Base-by-base conservation (phyloP, 2,888 invertebrate species). In the Nymphalis polychloros region DNA sequence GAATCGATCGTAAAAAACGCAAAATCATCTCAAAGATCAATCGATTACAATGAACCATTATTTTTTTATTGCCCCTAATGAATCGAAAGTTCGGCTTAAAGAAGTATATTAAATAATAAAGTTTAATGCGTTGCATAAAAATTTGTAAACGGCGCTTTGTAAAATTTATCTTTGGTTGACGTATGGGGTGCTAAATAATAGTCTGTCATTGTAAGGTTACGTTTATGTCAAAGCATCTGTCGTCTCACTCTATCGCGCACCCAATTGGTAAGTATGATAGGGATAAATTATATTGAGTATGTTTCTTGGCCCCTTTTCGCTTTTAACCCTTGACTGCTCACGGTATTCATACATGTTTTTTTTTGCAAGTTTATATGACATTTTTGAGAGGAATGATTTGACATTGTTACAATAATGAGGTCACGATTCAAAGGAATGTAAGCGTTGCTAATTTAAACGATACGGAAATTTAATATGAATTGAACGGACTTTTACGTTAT, bases 51-150 rank as follows among this genome's bases (percentile, higher is more conserved):
- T 88, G 78, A 84, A 71, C 77, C 85, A 88, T 90, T 87, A 89
- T 84, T 80, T 89, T 90, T 91, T 91, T 91, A 90, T 89, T 87
- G 77, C 84, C 82, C 77, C 86, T 90, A 91, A 91, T 91, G 90
- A 90, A 90, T 78, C 81, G 72, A 76, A 76, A 71, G 71, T 59
- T 53, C 69, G 73, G 69, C 71, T 65, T 67, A 69, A 70, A 66
- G 55, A 69, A 78, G 81, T 88, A 83, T 87, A 89, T 89, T 85
- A 90, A 90, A 90, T 85, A 87, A 89, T 87, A 87, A 88, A 88
- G 79, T 86, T 87, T 84, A 84, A 86, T 80, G 81, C 77, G 74
- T 80, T 81, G 84, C 85, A 87, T 89, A 87, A 91, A 90, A 91
- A 90, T 89, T 90, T 90, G 90, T 91, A 88, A 88, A 86, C 85